Evolutionary conservation across 2,113 vertebrate species (phyloP), one percentile per base, ranked within the genome.

Genomic region (Hemiscyllium ocellatum): DNA sequence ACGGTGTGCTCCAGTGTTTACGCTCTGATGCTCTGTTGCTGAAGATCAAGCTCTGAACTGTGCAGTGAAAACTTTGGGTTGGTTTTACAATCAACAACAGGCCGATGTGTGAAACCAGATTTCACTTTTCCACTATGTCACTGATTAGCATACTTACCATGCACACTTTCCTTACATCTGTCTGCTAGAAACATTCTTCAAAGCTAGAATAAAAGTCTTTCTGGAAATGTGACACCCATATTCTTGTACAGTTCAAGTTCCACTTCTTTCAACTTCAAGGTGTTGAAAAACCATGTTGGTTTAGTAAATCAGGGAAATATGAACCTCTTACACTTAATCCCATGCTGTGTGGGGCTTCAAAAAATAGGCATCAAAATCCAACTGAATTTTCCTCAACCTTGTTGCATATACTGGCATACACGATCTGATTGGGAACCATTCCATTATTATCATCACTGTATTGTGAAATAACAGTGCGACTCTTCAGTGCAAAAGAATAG

Each of bases 221-320:
- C 22, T 95, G 47, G 94, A 95, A 76, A 95, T 95, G 4, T 76
- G 94, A 95, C 72, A 95, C n/a, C 42, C 29, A 70, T 22, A 2
- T 19, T 66, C 56, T 65, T 68, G 89, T 20, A 17, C 89, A 66
- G n/a, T 93, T 33, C 89, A 93, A 93, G 89, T 66, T 91, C 89
- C 20, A 66, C 37, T 66, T 22, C 42, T 95, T 95, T 95, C 69
- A 95, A 72, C 94, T 95, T 72, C 68, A 95, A 72, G 68, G 72
- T 95, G 94, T 95, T 76, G 72, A 70, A n/a, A 70, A 47, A 47
- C 76, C 37, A 72, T 52, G 69, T 69, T 42, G 33, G 94, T 95
- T 95, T 47, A 50, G 69, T 72, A 95, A 95, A 95, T 95, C 69
- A 76, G 19, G 47, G 94, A 50, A 95, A 95, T 95, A 52, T 95